Evolutionary conservation across 2,888 invertebrate genomes (phyloP).

Genomic region (Lottia gigantea): DNA sequence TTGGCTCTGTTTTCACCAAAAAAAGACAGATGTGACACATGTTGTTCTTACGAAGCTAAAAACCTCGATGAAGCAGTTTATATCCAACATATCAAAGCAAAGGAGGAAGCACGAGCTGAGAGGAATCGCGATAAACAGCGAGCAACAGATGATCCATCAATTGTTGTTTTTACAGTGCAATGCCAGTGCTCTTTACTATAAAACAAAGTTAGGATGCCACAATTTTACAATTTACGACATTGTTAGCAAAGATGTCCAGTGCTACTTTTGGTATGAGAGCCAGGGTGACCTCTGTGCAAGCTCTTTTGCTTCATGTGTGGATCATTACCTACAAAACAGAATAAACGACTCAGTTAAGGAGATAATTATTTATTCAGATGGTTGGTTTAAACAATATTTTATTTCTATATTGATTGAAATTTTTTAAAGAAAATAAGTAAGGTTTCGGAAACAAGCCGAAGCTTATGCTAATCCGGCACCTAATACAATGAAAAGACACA

Average conservation of each 20-base stretch:
- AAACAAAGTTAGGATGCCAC: constrained; percentile 20
- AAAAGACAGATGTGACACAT: constrained; percentile 20
- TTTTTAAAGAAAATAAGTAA: too few relatives aligned
- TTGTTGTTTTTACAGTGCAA: constrained; percentile 15
- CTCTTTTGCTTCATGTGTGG: constrained; percentile 18
- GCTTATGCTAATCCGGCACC: too few relatives aligned
- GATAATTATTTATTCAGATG: constrained; percentile 25
- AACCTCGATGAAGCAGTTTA: background rate
- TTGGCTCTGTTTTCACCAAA: constrained; percentile 16
- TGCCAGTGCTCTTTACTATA: constrained; percentile 20
- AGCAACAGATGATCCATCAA: background rate
- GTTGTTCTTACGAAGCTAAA: background rate
- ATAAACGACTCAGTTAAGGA: background rate
- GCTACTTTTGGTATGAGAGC: constrained; percentile 23
- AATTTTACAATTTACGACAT: constrained; percentile 23
- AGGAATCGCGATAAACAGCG: constrained; percentile 17
- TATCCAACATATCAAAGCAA: background rate
- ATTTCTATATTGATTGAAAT: too few relatives aligned
- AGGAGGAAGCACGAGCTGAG: background rate
- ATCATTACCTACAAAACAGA: constrained; percentile 6
- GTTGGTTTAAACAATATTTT: too few relatives aligned
- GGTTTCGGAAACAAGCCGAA: too few relatives aligned
- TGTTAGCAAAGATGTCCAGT: constrained; percentile 13
- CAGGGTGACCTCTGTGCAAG: constrained; percentile 16
- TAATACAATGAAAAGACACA: too few relatives aligned